Percentiles rank a stretch among this genome's conserved stretches.
Conservation (phyloP, 2,888 invertebrate species). For the Podotricha telesiphe region DNA sequence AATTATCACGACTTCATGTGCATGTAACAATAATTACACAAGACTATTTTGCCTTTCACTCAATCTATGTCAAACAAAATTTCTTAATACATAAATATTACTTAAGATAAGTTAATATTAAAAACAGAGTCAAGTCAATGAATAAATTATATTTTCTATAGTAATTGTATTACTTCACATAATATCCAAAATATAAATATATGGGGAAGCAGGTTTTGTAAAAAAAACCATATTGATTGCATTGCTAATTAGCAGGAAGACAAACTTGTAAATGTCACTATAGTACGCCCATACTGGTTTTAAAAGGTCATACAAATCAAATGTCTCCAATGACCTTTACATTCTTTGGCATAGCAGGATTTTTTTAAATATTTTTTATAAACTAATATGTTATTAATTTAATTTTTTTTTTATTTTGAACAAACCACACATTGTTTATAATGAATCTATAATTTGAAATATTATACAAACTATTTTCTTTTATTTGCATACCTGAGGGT, state of each 20-base stretch:
- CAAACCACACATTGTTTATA: too few species aligned
- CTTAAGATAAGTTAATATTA: too few species aligned
- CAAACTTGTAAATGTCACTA: slow-evolving; percentile 60
- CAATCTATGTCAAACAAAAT: neutral
- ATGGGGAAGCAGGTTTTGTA: too few species aligned
- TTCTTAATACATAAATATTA: neutral
- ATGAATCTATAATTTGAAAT: too few species aligned
- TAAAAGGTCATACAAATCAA: slow-evolving; percentile 59
- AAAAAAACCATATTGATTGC: slow-evolving; percentile 2
- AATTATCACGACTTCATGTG: neutral
- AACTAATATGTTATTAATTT: neutral
- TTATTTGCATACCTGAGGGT: too few species aligned
- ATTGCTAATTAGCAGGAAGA: slow-evolving; percentile 56
- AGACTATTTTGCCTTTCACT: slow-evolving; percentile 11
- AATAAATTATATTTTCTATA: too few species aligned
- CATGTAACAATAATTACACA: slow-evolving; percentile 7
- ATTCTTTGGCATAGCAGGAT: slow-evolving; percentile 39
- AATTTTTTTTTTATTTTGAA: neutral
- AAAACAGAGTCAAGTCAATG: too few species aligned
- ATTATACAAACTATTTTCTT: neutral
- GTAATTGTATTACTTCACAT: too few species aligned
- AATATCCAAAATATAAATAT: too few species aligned
- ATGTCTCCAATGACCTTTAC: slow-evolving; percentile 32
- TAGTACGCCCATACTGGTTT: slow-evolving; percentile 52
- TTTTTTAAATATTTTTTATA: slow-evolving; percentile 18